These are phyloP conservation scores for Camponotus vicinus DNA, from an alignment of 1,140 invertebrate genomes.

Conservation along the genomic window DNA sequence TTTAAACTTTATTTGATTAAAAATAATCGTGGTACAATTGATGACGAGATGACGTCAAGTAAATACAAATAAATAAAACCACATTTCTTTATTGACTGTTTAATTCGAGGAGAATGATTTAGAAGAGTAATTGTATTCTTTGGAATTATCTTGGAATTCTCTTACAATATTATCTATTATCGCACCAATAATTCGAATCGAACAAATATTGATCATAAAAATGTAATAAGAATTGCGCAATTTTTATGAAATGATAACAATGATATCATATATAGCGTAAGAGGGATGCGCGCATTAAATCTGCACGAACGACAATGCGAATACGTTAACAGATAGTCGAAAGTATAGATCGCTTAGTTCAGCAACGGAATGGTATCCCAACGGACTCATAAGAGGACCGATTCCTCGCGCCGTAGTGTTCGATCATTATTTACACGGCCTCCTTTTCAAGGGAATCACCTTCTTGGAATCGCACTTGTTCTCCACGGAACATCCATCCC, in stretches of 20 bases:
- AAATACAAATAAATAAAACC: no score
- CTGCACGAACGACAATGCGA: not conserved
- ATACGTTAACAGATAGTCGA: slow-evolving; percentile 59
- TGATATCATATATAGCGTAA: not conserved
- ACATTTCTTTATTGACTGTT: no score
- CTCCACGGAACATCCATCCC: slow-evolving; percentile 31
- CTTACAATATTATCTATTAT: no score
- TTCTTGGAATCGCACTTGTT: slow-evolving; percentile 50
- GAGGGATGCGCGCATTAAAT: not conserved
- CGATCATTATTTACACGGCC: slow-evolving; percentile 73
- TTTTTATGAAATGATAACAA: not conserved
- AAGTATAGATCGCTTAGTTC: slow-evolving; percentile 55
- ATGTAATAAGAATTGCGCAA: no score
- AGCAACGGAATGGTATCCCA: slow-evolving; percentile 54
- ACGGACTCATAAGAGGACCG: slow-evolving; percentile 63
- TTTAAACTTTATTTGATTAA: no score
- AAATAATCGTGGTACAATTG: no score
- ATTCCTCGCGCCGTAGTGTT: slow-evolving; percentile 34
- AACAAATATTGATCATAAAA: no score
- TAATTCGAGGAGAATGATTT: no score
- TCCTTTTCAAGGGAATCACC: slow-evolving; percentile 68
- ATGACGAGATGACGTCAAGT: no score
- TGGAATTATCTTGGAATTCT: no score
- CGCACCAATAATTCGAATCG: no score
- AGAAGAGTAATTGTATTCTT: no score